Percentiles rank a stretch among this genome's conserved stretches.
Conservation (phyloP, 2,888 invertebrate species). For the Chelonus formosanus region DNA sequence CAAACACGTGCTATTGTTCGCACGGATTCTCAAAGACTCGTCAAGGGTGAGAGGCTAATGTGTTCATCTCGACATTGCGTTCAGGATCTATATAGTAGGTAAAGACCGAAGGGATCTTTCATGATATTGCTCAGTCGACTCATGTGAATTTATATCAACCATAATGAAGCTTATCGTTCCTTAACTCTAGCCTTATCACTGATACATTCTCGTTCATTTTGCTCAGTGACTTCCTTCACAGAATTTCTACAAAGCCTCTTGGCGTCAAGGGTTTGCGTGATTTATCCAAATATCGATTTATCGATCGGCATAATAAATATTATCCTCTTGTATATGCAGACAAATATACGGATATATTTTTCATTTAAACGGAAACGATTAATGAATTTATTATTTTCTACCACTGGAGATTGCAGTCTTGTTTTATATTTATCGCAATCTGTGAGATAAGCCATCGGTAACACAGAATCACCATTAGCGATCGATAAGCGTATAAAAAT, state of each 20-base stretch:
- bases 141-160: slow-evolving; percentile 19
- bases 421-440: too few species aligned
- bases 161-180: slow-evolving; percentile 1
- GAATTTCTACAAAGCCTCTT: background rate
- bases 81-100: background rate
- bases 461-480: too few species aligned
- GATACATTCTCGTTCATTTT: background rate
- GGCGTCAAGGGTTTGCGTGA: too few species aligned
- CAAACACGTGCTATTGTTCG: slow-evolving; percentile 45
- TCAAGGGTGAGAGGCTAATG: slow-evolving; percentile 37
- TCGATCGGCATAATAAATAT: background rate
- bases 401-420: too few species aligned
- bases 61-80: slow-evolving; percentile 33
- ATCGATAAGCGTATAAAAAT: too few species aligned
- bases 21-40: slow-evolving; percentile 35
- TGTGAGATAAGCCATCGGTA: too few species aligned
- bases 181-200: slow-evolving; percentile 2
- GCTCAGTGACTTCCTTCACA: background rate
- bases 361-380: too few species aligned
- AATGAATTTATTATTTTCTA: background rate
- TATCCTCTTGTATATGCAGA: background rate
- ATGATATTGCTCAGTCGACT: slow-evolving; percentile 20
- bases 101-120: slow-evolving; percentile 13
- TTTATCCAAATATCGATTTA: slow-evolving; percentile 2
- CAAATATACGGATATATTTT: background rate